Evolutionary conservation across 2,113 vertebrate genomes (phyloP), one percentile per base, ranked within the genome.

Genomic region (Rhynchomys soricoides): DNA sequence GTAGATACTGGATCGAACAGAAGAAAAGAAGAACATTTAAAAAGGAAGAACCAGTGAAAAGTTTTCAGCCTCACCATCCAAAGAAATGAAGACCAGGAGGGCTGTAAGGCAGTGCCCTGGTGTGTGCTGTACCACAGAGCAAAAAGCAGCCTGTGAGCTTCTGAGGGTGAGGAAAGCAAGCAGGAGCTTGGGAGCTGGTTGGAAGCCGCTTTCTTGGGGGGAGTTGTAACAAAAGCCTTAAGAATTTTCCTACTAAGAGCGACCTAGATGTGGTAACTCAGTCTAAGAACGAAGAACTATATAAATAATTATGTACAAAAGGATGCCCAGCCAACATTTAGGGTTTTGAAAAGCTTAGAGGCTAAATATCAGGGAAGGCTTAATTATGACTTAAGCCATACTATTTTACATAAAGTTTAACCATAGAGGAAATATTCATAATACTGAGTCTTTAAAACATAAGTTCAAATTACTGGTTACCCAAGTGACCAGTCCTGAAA

Each of bases 221-320:
- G 7, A 29, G 11, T 5, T 11, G 16, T n/a, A 43, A 19, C 24
- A 74, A 86, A 71, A 94, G 22, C 48, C 73, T 70, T 93, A 88
- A 87, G 71, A 94, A 95, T 90, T 34, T 92, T 55, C 57, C 79
- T 45, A 70, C 4, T 10, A 55, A 91, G 43, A 74, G 88, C 37
- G 43, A 88, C 68, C 1, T 70, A 26, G n/a, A 86, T 64, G 73
- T 66, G 50, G 64, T 83, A 73, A 93, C 17, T 89, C 40, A 59
- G 59, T 55, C 43, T 40, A 90, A 92, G n/a, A 92, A 95, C 50
- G 24, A 92, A 91, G 87, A 90, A 90, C 87, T 48, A 15, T n/a
- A 75, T 45, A 94, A 73, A 95, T 40, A 85, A 19, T 16, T 26
- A 62, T 34, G 40, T 50, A 64, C 40, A 62, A 62, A 77, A 83